Evolutionary conservation across 2,888 invertebrate genomes (phyloP).

Genomic region (Muschampia plurimacula): DNA sequence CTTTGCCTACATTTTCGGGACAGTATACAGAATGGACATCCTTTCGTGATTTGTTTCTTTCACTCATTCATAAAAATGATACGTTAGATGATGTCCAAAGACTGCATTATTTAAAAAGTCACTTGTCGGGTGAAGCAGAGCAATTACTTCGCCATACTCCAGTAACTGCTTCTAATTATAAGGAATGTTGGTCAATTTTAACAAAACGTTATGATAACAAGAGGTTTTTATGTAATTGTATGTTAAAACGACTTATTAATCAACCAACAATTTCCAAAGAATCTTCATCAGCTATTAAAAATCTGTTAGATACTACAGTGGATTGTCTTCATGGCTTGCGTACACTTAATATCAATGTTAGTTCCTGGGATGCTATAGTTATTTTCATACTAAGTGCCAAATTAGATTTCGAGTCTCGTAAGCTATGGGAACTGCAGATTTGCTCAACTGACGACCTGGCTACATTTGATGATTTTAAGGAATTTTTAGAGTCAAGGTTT

Average conservation of each 20-base stretch:
- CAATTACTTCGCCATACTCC: slow-evolving; percentile 42
- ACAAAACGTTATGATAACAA: slow-evolving; percentile 42
- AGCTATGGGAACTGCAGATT: slow-evolving; percentile 41
- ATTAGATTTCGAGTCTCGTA: slow-evolving; percentile 40
- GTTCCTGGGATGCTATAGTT: slow-evolving; percentile 43
- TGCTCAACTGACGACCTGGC: slow-evolving; percentile 5
- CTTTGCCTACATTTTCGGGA: slow-evolving; percentile 43
- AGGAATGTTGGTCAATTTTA: slow-evolving; percentile 38
- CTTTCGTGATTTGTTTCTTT: slow-evolving; percentile 44
- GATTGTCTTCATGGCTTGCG: slow-evolving; percentile 40
- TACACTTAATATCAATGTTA: slow-evolving; percentile 27
- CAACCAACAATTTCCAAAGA: slow-evolving; percentile 28
- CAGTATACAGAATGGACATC: slow-evolving; percentile 46
- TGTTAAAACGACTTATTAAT: slow-evolving; percentile 38
- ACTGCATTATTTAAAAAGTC: slow-evolving; percentile 38
- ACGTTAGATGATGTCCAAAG: slow-evolving; percentile 46
- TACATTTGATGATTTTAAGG: slow-evolving; percentile 16
- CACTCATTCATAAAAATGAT: slow-evolving; percentile 46
- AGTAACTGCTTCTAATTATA: slow-evolving; percentile 39
- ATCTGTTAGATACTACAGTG: slow-evolving; percentile 39
- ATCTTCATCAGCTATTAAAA: slow-evolving; percentile 35
- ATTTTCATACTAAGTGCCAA: slow-evolving; percentile 36
- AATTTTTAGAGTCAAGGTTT: slow-evolving; percentile 36
- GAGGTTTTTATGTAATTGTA: slow-evolving; percentile 35
- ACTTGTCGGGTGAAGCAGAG: slow-evolving; percentile 48